Base-by-base conservation (phyloP, 2,888 invertebrate genomes). In the Leucoma salicis region DNA sequence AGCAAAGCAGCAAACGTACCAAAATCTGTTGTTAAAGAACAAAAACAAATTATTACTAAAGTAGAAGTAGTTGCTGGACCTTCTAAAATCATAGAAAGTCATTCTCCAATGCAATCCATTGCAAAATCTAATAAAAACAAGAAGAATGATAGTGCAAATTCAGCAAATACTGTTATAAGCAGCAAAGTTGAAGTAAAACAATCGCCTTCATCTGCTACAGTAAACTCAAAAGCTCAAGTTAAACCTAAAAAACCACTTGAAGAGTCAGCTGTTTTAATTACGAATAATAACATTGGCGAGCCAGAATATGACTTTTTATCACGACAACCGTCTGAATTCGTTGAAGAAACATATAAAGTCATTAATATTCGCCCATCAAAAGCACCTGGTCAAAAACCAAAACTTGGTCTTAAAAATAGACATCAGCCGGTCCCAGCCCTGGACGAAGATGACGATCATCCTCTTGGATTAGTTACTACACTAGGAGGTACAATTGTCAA, bases 271-370 rank as follows among this genome's bases (percentile, higher is more conserved):
- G 90, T 92, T 31, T 76, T 91, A 34, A 87, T 92, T 15, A 85
- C 91, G 10, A 94, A 94, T 45, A 95, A 95, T 66, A 94, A 95
- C 65, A 91, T 95, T 27, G 94, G 93, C 14, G 94, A 95, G 51
- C 95, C 95, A 0, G 96, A 96, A 81, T 96, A 96, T 69, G 96
- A 96, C 73, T 95, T 95, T 66, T 90, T 96, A 2, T 96, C 96
- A 5, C 92, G 95, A 27, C 96, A 96, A 67, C 96, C 96, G 0
- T 94, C 95, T 6, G 95, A 96, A 79, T 94, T 94, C 56, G 94
- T 95, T 5, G 96, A 96, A 76, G 96, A 96, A 87, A 95, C 96
- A 0, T 96, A 94, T 78, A 94, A 94, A 82, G 94, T 96, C 59
- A 94, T 95, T 36, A 96, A 96, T 73, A 85, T 95, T 49, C 92